These are phyloP conservation scores for Choristoneura fumiferana DNA, from an alignment of 1,140 invertebrate genomes.

Conservation along the genomic window DNA sequence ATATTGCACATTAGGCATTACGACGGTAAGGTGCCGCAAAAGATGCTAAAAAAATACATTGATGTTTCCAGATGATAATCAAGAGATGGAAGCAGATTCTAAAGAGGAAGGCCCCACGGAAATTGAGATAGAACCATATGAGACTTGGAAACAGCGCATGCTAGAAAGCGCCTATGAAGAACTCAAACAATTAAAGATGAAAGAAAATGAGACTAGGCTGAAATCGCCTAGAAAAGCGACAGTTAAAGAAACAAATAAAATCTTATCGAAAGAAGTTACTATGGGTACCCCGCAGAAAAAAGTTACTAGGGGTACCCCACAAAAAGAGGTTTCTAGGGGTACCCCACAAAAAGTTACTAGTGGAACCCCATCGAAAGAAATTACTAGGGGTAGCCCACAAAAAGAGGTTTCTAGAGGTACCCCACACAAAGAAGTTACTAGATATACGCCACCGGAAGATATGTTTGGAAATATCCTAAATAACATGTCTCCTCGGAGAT, in stretches of 20 bases:
- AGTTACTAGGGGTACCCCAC: background rate
- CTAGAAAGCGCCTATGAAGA: conserved; percentile 52
- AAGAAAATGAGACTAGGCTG: conserved; percentile 20
- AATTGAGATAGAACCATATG: conserved; percentile 48
- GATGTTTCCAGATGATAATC: conserved; percentile 35
- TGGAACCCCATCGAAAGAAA: background rate
- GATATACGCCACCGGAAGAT: background rate
- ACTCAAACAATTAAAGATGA: conserved; percentile 36
- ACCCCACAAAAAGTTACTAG: background rate
- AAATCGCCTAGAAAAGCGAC: conserved; percentile 3
- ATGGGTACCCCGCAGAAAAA: background rate
- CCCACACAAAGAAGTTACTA: background rate
- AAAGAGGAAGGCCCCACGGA: conserved; percentile 38
- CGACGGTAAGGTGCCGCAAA: too few species aligned
- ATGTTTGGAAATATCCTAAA: background rate
- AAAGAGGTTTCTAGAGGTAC: background rate
- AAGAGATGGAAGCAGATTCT: conserved; percentile 41
- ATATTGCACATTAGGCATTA: too few species aligned
- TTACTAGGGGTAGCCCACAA: background rate
- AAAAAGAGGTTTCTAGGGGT: background rate
- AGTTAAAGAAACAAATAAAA: background rate
- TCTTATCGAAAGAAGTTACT: background rate
- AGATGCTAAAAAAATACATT: too few species aligned
- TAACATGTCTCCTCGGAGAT: conserved; percentile 40
- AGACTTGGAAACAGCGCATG: conserved; percentile 59